Evolutionary conservation across 2,888 invertebrate species (phyloP).

Genomic region (Agelastica alni): DNA sequence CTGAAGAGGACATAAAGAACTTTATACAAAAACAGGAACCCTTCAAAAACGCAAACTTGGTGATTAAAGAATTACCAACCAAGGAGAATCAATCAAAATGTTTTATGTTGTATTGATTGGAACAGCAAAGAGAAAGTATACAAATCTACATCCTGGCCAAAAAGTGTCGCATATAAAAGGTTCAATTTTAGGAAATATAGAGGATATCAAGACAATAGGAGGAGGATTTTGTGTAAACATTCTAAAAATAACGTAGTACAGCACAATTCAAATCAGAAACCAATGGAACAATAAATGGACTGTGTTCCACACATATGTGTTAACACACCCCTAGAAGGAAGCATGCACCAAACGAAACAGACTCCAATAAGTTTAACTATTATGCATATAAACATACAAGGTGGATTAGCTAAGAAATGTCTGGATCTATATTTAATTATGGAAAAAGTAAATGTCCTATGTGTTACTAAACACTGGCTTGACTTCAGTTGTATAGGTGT

Average conservation of each 20-base stretch:
- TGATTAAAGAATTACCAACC: conserved; percentile 8
- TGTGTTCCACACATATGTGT: too few species aligned
- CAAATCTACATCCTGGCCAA: too few species aligned
- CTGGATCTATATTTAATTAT: background rate
- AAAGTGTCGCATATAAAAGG: too few species aligned
- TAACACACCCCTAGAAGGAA: too few species aligned
- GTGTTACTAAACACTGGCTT: background rate
- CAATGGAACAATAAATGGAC: background rate
- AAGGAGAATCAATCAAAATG: background rate
- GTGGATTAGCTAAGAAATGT: too few species aligned
- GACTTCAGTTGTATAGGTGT: too few species aligned
- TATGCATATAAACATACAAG: background rate
- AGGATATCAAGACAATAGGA: background rate
- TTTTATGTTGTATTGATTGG: conserved; percentile 9
- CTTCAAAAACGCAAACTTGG: conserved; percentile 11
- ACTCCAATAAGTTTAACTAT: background rate
- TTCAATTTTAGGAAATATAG: conserved; percentile 1
- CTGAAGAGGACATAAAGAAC: conserved; percentile 14
- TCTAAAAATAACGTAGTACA: too few species aligned
- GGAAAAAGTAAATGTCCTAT: background rate
- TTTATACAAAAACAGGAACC: conserved; percentile 13
- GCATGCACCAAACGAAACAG: background rate
- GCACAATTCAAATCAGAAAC: background rate
- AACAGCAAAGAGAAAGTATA: conserved; percentile 2
- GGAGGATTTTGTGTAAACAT: background rate